Conservation (phyloP, 2,113 vertebrate species). For the Dipodomys spectabilis region DNA sequence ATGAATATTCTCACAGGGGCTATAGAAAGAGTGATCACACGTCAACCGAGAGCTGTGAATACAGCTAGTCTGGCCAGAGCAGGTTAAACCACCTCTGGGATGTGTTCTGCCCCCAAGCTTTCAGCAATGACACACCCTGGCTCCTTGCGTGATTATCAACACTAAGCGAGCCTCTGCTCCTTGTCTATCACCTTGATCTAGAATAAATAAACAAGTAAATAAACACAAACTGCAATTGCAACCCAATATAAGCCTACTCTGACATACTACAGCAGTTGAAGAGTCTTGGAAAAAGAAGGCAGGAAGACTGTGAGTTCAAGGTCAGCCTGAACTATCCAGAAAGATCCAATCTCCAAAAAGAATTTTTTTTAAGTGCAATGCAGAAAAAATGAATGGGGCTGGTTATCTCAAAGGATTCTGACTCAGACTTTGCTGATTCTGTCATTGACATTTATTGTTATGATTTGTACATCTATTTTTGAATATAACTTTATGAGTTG, state of each 20-base stretch:
- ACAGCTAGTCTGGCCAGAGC: neutral
- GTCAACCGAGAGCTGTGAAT: neutral
- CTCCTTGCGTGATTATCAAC: neutral
- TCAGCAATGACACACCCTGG: neutral
- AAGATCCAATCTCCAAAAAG: neutral
- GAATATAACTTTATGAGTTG: neutral
- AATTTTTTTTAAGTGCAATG: no score
- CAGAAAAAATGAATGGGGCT: neutral
- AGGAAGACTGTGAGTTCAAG: no score
- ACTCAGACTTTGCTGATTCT: neutral
- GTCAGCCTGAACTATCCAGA: no score
- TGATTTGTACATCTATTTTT: neutral
- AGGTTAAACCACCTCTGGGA: constrained; percentile 47
- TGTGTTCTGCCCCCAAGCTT: constrained; percentile 10
- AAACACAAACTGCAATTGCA: no score
- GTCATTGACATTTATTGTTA: neutral
- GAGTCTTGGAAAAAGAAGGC: neutral
- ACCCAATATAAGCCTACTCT: neutral
- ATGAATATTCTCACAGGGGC: neutral
- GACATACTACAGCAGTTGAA: neutral
- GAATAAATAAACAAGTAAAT: no score
- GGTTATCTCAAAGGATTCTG: neutral
- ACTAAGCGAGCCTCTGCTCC: neutral
- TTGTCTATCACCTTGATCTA: neutral
- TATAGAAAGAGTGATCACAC: neutral